Evolutionary conservation across 2,797 vertebrate species (phyloP), one percentile per base, ranked within the genome.

Genomic region (Pseudomugil tenellus): DNA sequence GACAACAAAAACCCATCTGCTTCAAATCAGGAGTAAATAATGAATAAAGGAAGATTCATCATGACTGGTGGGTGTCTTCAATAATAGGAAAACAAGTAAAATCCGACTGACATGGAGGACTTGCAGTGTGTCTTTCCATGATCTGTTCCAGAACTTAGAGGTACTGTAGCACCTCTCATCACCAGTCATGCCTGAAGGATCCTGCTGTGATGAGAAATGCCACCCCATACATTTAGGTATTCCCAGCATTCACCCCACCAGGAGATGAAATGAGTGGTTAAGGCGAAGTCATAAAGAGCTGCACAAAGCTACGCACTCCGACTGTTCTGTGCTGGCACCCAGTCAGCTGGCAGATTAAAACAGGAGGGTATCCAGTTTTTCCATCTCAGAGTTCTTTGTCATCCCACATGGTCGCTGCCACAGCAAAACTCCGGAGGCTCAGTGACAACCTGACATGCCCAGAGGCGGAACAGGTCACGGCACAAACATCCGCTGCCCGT

Each of bases 301-400:
- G 82, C 74, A 91, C 88, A 84, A 89, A 88, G 91, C 85, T 87
- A 91, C 77, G 55, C 77, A 67, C 70, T 64, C 59, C 71, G 79
- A 73, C 81, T 73, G 67, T 86, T 79, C 79, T 76, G 83, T 55
- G 34, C 86, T 93, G 92, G 91, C 90, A 81, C 54, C 6, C 6
- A 0, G 70, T 92, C 92, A 94, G 79, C 68, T 92, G 90, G 92
- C 88, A 91, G 85, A 88, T 88, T 84, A 89, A 80, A 91, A 71
- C 60, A 87, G 77, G 63, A 81, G 76, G 81, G 63, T 72, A 84
- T 89, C 85, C 84, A 85, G 84, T 87, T 87, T 87, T 87, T 84
- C 48, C 76, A 72, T 79, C 84, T 84, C 79, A 23, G 57, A 65
- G 86, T 69, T 74, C 79, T 86, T 84, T 67, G 83, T 85, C 82